Conservation (phyloP, 2,888 invertebrate species). For the Drosophila dives region DNA sequence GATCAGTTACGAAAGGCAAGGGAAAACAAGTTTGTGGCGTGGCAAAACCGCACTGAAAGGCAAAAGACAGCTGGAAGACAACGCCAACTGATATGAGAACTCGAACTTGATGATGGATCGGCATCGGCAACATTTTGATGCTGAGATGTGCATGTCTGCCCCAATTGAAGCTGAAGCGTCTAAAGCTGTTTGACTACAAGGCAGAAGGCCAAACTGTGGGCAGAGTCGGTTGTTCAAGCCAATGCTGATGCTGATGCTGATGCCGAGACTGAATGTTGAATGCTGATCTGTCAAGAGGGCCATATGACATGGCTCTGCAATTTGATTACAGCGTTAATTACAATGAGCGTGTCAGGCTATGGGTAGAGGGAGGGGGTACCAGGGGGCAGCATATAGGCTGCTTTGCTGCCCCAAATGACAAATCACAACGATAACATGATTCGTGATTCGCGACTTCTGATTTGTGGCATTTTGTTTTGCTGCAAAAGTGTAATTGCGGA, state of each 20-base stretch:
- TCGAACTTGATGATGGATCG: slow-evolving; percentile 57
- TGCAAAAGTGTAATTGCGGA: slow-evolving; percentile 44
- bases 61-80: slow-evolving; percentile 24
- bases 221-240: slow-evolving; percentile 24
- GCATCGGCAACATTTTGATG: slow-evolving; percentile 40
- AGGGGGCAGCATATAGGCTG: not conserved
- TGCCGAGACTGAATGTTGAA: slow-evolving; percentile 36
- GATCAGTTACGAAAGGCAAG: slow-evolving; percentile 26
- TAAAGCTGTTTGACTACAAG: slow-evolving; percentile 44
- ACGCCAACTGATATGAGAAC: slow-evolving; percentile 47
- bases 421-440: slow-evolving; percentile 70
- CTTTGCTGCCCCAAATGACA: slow-evolving; percentile 55
- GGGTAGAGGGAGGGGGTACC: not conserved
- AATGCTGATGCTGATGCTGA: slow-evolving; percentile 38
- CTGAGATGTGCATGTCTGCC: slow-evolving; percentile 47
- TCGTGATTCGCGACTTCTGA: slow-evolving; percentile 60
- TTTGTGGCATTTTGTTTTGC: slow-evolving; percentile 61
- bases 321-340: slow-evolving; percentile 79
- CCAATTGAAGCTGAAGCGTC: slow-evolving; percentile 53
- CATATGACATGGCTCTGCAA: slow-evolving; percentile 65
- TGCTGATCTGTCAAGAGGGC: slow-evolving; percentile 71
- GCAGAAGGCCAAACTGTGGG: slow-evolving; percentile 64
- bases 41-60: not conserved
- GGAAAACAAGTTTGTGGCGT: slow-evolving; percentile 26
- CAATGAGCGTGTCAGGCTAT: slow-evolving; percentile 43